Evolutionary conservation across 2,888 invertebrate genomes (phyloP).

Genomic region (Ormia ochracea): DNA sequence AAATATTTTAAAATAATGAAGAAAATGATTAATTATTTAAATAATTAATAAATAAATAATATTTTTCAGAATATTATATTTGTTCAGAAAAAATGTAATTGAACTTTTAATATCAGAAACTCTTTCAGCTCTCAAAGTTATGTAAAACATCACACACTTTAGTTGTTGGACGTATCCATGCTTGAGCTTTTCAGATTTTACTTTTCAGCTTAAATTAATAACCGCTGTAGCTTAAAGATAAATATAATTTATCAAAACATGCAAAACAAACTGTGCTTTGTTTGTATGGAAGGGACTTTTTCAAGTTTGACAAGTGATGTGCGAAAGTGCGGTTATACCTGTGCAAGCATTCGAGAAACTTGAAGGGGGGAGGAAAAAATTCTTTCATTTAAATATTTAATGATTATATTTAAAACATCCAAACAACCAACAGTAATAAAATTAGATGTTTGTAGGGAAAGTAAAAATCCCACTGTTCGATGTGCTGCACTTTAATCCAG

Average conservation of each 20-base stretch:
- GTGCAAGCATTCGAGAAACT: not conserved
- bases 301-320: not conserved
- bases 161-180: too few relatives aligned
- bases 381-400: constrained; percentile 19
- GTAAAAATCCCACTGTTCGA: not conserved
- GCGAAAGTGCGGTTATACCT: constrained; percentile 30
- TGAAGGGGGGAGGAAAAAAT: not conserved
- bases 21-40: too few relatives aligned
- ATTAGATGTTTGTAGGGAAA: not conserved
- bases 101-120: too few relatives aligned
- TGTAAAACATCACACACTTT: too few relatives aligned
- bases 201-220: constrained; percentile 24
- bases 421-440: too few relatives aligned
- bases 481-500: not conserved
- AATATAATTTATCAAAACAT: constrained; percentile 35
- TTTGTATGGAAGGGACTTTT: not conserved
- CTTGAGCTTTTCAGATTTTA: too few relatives aligned
- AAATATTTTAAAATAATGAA: too few relatives aligned
- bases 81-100: too few relatives aligned
- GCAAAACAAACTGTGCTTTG: not conserved
- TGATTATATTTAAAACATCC: not conserved
- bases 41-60: too few relatives aligned
- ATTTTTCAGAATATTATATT: too few relatives aligned
- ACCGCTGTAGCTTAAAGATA: constrained; percentile 49
- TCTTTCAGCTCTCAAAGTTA: too few relatives aligned